Percentiles rank a stretch among this genome's conserved stretches.
phyloP scores from a whole-genome alignment of 1,140 invertebrate genomes.

The Planococcus citri region DNA sequence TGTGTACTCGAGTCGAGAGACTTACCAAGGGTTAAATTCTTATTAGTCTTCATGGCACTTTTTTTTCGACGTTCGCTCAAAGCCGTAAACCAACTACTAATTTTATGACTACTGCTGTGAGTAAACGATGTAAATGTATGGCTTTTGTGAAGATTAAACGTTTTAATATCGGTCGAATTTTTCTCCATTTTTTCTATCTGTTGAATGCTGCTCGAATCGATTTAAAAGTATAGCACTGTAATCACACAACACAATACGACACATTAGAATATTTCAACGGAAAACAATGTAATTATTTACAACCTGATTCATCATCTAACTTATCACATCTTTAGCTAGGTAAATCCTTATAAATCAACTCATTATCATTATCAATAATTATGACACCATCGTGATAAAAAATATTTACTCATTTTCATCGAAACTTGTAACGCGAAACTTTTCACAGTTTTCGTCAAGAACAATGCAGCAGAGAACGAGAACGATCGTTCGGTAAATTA shows the following conservation, averaged over 20 bases:
- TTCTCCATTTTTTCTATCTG: constrained; percentile 13
- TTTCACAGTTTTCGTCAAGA: too few relatives aligned
- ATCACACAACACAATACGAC: too few relatives aligned
- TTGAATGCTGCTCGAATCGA: neutral
- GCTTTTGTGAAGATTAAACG: constrained; percentile 35
- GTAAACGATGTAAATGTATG: constrained; percentile 39
- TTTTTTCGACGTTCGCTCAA: constrained; percentile 34
- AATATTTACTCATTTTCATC: too few relatives aligned
- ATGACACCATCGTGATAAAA: too few relatives aligned
- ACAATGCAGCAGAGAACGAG: neutral
- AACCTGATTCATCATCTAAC: too few relatives aligned
- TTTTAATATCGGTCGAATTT: constrained; percentile 1
- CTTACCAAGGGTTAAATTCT: constrained; percentile 38
- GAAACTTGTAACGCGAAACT: too few relatives aligned
- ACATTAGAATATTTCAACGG: too few relatives aligned
- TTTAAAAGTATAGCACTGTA: neutral
- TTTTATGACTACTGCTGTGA: constrained; percentile 33
- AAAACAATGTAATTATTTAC: too few relatives aligned
- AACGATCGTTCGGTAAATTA: neutral
- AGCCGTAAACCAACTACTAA: constrained; percentile 38
- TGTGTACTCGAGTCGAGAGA: too few relatives aligned
- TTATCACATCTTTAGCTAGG: too few relatives aligned
- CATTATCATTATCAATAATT: too few relatives aligned
- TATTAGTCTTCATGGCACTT: constrained; percentile 36
- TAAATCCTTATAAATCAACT: too few relatives aligned